Evolutionary conservation across 2,113 vertebrate species (phyloP), one percentile per base, ranked within the genome.

Genomic region (Corythaeola cristata): DNA sequence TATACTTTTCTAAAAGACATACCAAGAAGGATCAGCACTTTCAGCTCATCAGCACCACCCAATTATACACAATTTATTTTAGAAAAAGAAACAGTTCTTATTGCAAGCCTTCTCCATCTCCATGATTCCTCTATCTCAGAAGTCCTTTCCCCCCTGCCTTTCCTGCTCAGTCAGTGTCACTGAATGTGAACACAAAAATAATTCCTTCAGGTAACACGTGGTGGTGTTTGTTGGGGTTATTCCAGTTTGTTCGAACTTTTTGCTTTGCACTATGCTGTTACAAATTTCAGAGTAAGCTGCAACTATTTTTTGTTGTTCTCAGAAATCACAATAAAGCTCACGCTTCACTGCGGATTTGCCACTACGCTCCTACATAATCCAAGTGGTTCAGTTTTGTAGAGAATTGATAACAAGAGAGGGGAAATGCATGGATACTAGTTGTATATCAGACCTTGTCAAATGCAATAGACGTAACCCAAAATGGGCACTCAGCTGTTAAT

Each of bases 141-240:
- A 56, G 15, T 45, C 12, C 39, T 33, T 58, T 88, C 20, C n/a
- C n/a, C 49, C 12, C 37, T 50, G 37, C 22, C 35, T 33, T 74
- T 52, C 22, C 45, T 79, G 27, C 45, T 60, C 0, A 0, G n/a
- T 83, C 23, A 60, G 12, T 3, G 15, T 30, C 28, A 33, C 32
- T 5, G 2, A 71, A 63, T 8, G 13, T 12, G 28, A 55, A 39
- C 2, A 6, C 55, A 75, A 21, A 90, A 69, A 20, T 47, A 66
- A 15, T 32, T 82, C 47, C 26, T 44, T 66, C 73, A 60, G 15
- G 8, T 30, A 58, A 67, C 52, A 67, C 9, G 23, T 1, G 13
- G 45, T 10, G 21, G 11, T 9, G n/a, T n/a, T n/a, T n/a, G n/a
- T n/a, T n/a, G n/a, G n/a, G n/a, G 23, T 35, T 73, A 37, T 80